phyloP scores from a whole-genome alignment of 2,113 vertebrate species.

The Leptobrachium ailaonicum region DNA sequence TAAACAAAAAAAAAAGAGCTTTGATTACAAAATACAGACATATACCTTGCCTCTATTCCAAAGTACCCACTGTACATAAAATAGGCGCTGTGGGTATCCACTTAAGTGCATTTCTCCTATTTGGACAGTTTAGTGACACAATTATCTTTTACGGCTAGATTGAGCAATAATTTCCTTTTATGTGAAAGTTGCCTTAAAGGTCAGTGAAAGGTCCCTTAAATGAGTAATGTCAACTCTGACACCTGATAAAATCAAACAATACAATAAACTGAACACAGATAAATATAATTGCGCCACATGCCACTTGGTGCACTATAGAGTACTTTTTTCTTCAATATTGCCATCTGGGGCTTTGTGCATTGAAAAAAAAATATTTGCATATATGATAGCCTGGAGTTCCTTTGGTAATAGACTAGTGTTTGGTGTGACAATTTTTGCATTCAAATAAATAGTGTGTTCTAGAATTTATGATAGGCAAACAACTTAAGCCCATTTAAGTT shows the following conservation, averaged over 20 bases:
- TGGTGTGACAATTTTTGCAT: background rate
- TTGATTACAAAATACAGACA: background rate
- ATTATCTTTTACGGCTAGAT: background rate
- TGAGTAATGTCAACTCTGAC: constrained; percentile 10
- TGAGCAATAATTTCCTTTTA: background rate
- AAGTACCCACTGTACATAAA: background rate
- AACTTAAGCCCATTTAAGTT: constrained; percentile 30
- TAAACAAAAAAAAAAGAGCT: background rate
- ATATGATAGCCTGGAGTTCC: too few species aligned
- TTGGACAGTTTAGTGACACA: background rate
- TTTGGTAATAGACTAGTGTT: background rate
- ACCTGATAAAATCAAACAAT: constrained; percentile 21
- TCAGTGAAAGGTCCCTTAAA: constrained; percentile 11
- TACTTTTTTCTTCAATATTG: background rate
- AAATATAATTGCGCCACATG: background rate
- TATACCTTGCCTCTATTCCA: background rate
- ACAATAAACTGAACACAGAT: background rate
- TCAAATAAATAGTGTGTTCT: constrained; percentile 17
- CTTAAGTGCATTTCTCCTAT: background rate
- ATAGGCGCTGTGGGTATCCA: too few species aligned
- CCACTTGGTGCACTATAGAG: too few species aligned
- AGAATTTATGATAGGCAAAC: constrained; percentile 22
- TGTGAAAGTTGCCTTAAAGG: constrained; percentile 19
- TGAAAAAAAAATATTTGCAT: background rate
- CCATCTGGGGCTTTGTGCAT: background rate